Evolutionary conservation across 2,888 invertebrate genomes (phyloP), one percentile per base, ranked within the genome.

Genomic region (Isoperla grammatica): DNA sequence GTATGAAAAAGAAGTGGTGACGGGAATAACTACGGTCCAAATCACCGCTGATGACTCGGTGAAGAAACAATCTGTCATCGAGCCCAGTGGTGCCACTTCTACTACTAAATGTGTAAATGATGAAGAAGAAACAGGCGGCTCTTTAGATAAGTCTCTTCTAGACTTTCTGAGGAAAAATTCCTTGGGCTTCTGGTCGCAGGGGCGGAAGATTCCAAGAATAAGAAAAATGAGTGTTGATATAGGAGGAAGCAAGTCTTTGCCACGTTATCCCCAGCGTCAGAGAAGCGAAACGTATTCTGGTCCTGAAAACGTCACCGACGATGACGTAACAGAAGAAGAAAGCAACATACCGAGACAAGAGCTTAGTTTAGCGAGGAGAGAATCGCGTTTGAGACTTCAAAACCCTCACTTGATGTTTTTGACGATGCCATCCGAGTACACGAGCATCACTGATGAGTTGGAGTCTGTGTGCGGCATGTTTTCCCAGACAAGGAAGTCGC

Each of bases 361-460:
- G 1, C 82, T 82, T 65, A 81, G 82, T 1, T 74, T 78, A 49
- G 80, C 82, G 46, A 78, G 79, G 61, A 79, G 81, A 0, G 80
- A 81, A 61, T 79, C 81, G 8, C 77, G 80, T 1, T 66, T 72
- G 1, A 79, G 81, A 35, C 78, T 80, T 1, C 74, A 76, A 3
- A 78, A 80, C 4, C 20, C 69, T 73, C 29, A 29, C 29, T n/a
- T n/a, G n/a, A 79, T 91, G 64, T 78, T 91, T 40, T 78, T 90
- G 68, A 87, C 89, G 65, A 88, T 91, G 86, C 88, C 90, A 69
- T 80, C 85, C 35, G 95, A 95, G 75, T 95, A 95, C 72, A 91
- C 95, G 66, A 78, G 94, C 74, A 95, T 95, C 69, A 95, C 95
- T 1, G 95, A 95, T 71, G 94, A 94, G 71, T 79, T 95, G 71